Percentiles rank a stretch among this genome's conserved stretches.
Conservation (phyloP, 2,113 vertebrate genomes). For the Catagonus wagneri region DNA sequence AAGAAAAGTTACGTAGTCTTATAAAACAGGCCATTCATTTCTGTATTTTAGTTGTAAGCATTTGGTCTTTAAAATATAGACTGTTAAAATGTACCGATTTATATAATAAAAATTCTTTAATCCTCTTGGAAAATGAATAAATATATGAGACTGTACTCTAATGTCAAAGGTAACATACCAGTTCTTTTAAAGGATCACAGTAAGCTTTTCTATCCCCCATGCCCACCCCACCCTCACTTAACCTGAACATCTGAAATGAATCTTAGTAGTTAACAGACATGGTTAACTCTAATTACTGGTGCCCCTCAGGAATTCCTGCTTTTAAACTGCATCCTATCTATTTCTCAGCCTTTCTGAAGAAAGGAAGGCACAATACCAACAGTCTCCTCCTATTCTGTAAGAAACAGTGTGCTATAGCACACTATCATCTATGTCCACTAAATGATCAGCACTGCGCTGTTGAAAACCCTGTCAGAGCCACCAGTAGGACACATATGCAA, state of each 20-base stretch:
- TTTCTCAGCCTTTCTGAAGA: conserved; percentile 50
- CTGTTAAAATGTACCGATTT: conserved; percentile 52
- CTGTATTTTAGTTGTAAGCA: not conserved
- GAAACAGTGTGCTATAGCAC: not conserved
- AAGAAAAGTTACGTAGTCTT: conserved; percentile 52
- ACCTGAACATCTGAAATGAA: conserved; percentile 57
- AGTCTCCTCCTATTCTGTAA: conserved; percentile 20
- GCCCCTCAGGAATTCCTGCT: conserved; percentile 68
- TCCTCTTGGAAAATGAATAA: conserved; percentile 34
- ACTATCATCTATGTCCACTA: conserved; percentile 37
- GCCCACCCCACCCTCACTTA: not conserved
- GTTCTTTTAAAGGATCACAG: not conserved
- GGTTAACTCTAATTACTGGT: conserved; percentile 55
- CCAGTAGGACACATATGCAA: conserved; percentile 81
- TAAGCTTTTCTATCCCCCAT: not conserved
- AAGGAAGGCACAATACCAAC: not conserved
- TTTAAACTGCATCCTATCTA: conserved; percentile 73
- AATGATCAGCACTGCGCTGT: conserved; percentile 59
- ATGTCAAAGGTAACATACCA: conserved; percentile 16
- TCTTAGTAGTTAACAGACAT: not conserved
- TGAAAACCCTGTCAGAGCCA: conserved; percentile 80
- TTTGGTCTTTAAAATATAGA: conserved; percentile 59
- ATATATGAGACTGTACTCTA: not conserved
- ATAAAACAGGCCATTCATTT: conserved; percentile 67
- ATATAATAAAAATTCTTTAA: not conserved